These are phyloP conservation scores for Atractosteus spatula DNA, from an alignment of 2,113 vertebrate genomes.

Conservation along the genomic window DNA sequence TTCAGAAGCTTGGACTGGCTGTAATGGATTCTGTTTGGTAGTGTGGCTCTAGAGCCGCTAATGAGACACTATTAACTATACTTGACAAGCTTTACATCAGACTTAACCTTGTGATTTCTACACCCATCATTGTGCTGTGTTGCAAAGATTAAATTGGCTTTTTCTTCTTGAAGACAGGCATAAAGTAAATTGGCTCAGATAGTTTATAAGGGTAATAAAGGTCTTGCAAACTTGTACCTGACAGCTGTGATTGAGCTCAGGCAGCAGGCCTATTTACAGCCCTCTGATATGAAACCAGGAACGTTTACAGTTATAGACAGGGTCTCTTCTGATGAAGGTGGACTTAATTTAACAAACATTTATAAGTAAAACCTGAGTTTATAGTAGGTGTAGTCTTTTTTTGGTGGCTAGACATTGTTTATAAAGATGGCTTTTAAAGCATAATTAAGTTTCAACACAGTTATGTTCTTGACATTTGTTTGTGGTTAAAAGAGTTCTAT, in stretches of 20 bases:
- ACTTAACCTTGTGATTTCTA: slow-evolving; percentile 1
- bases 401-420: background rate
- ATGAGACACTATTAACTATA: slow-evolving; percentile 1
- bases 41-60: background rate
- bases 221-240: slow-evolving; percentile 47
- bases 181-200: slow-evolving; percentile 45
- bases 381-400: background rate
- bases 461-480: slow-evolving; percentile 52
- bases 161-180: slow-evolving; percentile 29
- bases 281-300: slow-evolving; percentile 47
- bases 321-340: slow-evolving; percentile 1
- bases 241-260: slow-evolving; percentile 57
- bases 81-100: slow-evolving; percentile 24
- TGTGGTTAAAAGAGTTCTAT: slow-evolving; percentile 40
- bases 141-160: slow-evolving; percentile 32
- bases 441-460: slow-evolving; percentile 55
- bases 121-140: slow-evolving; percentile 31
- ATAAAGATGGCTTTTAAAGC: slow-evolving; percentile 28
- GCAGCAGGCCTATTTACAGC: slow-evolving; percentile 45
- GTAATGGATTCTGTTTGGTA: background rate
- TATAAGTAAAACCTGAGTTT: slow-evolving; percentile 8
- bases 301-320: slow-evolving; percentile 16
- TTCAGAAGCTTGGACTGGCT: slow-evolving; percentile 33
- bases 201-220: slow-evolving; percentile 61
- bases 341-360: slow-evolving; percentile 19